Evolutionary conservation across 2,888 invertebrate genomes (phyloP), one percentile per base, ranked within the genome.

Genomic region (Plagodis dolabraria): DNA sequence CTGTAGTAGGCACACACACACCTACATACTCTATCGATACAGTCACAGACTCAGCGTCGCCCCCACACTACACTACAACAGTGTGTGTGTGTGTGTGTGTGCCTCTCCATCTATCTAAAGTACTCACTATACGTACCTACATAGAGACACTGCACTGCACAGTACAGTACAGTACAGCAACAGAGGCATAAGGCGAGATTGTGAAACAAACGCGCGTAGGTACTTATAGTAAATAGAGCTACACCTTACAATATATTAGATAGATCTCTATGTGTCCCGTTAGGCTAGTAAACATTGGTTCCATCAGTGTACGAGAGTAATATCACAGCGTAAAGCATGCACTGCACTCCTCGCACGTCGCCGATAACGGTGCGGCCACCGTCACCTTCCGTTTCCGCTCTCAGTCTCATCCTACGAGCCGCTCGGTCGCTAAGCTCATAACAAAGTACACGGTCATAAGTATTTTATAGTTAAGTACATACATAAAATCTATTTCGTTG

Each of bases 281-380:
- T 82, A 86, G 72, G 79, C 82, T 88, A 89, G 64, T 77, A 68
- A 80, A 85, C 79, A 88, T 90, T 90, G 91, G 91, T 89, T 90
- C 90, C 79, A 71, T 83, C 76, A 70, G 77, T 77, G 80, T 67
- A 72, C 70, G 72, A 73, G 73, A 77, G 69, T 60, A 57, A 60
- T 65, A 66, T 70, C 77, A 67, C 79, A 79, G 80, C 76, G 77
- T 71, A 74, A 69, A 78, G 75, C 68, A 67, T 11, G 38, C 49
- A 33, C 40, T n/a, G n/a, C n/a, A n/a, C n/a, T n/a, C n/a, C n/a
- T 40, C 47, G 7, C 43, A 10, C 34, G 53, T 7, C 35, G 53
- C 12, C 11, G n/a, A 6, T 33, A 47, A 34, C 47, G 7, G 40
- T 12, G 12, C 7, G 5, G 6, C 12, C 12, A 7, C 11, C 12